Base-by-base conservation (phyloP, 2,888 invertebrate species). In the Sturmia bella region DNA sequence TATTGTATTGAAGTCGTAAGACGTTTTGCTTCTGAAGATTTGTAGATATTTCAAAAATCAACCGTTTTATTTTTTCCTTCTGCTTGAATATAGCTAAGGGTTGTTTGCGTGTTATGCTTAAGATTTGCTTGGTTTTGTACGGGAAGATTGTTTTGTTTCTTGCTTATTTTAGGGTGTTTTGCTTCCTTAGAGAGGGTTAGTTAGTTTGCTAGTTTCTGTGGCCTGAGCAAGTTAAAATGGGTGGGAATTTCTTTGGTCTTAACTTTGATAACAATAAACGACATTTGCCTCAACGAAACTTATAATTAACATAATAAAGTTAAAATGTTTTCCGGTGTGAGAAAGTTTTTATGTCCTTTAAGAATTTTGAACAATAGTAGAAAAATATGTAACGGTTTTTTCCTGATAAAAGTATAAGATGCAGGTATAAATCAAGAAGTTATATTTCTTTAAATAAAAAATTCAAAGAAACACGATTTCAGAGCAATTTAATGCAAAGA, bases 161-260 rank as follows among this genome's bases (percentile, higher is more conserved):
- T 43, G n/a, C 12, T 6, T 11, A 59, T 50, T 61, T 81, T 72
- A 68, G 80, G 80, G 80, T 81, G 76, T 80, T 78, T 79, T 70
- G 56, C 43, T 76, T 19, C 15, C 52, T 37, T 57, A 12, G 73
- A 64, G 78, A 69, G 72, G 78, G 87, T 86, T 64, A 50, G 52
- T 39, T 56, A 56, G 43, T 57, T 66, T 24, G 52, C 32, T 63
- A 56, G 43, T 57, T 66, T 24, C 57, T 78, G 82, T 52, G 82
- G 82, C 82, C 64, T 74, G 24, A 82, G 76, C 73, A 87, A 85
- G 88, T 88, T 88, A 88, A 88, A 89, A 89, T 89, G 89, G 89
- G 89, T 89, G 89, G 89, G 89, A 89, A 89, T 89, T 87, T 87
- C 21, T 39, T 61, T 66, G 63, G 77, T 48, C 88, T 86, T 85